Evolutionary conservation across 53 echinoderm and acorn worm species (phyloP).

Genomic region (Antedon mediterranea): DNA sequence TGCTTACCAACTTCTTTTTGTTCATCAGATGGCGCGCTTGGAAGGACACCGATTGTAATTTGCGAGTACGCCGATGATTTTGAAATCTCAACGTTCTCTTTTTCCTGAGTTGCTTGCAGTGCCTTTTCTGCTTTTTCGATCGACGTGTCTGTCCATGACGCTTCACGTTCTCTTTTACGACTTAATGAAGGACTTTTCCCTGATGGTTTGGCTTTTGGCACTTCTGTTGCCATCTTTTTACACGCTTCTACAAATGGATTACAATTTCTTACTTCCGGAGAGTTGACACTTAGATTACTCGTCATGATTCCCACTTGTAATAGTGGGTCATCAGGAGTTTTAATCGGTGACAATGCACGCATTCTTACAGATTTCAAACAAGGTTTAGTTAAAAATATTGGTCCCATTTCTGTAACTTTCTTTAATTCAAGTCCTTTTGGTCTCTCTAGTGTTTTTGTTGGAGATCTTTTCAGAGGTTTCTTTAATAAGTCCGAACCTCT

Average conservation of each 20-base stretch:
- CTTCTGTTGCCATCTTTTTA: not conserved
- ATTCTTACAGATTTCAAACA: not conserved
- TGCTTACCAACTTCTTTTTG: not conserved
- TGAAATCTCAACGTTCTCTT: not conserved
- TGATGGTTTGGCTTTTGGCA: not conserved
- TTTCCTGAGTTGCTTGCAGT: not conserved
- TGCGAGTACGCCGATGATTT: not conserved
- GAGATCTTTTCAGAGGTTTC: constrained; percentile 1
- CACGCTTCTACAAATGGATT: constrained; percentile 94
- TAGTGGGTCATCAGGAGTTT: not conserved
- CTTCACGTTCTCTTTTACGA: constrained; percentile 18
- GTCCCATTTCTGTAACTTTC: constrained; percentile 59
- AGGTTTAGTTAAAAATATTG: constrained; percentile 49
- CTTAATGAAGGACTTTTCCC: not conserved
- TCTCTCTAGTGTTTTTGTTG: constrained; percentile 33
- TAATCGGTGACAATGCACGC: not conserved
- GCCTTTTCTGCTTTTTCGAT: constrained; percentile 7
- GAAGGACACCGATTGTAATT: not conserved
- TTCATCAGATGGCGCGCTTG: not conserved
- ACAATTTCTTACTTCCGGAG: constrained; percentile 66
- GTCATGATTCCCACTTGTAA: constrained; percentile 15
- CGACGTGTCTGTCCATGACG: constrained; percentile 38
- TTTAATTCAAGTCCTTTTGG: constrained; percentile 81
- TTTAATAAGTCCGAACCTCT: not conserved
- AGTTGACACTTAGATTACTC: constrained; percentile 89